These are phyloP conservation scores for Sebastes kiyomatsui DNA, from an alignment of 2,797 vertebrate genomes.

Conservation along the genomic window DNA sequence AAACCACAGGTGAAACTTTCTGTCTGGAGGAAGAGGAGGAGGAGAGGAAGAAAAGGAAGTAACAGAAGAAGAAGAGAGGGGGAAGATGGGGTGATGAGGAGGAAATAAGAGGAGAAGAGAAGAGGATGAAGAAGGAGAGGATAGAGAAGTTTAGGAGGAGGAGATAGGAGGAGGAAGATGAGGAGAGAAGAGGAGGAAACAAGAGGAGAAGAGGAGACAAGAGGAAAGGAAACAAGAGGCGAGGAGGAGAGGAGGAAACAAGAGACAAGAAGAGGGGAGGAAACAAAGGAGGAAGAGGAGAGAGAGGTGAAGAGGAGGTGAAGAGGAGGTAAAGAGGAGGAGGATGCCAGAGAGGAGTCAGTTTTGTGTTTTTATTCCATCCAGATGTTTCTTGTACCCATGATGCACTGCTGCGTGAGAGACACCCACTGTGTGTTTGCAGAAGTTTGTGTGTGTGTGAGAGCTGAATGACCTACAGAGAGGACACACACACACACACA, in stretches of 20 bases:
- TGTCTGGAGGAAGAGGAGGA: not conserved
- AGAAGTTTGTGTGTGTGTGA: not conserved
- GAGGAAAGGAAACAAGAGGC: too few relatives aligned
- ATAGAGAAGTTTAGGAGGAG: not conserved
- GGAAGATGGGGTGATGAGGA: too few relatives aligned
- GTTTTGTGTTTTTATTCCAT: not conserved
- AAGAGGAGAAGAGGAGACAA: not conserved
- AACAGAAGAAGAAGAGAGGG: not conserved
- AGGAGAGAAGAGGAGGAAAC: not conserved
- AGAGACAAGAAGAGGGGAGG: too few relatives aligned
- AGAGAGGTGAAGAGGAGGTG: not conserved
- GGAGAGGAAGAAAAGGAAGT: not conserved
- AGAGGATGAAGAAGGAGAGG: not conserved
- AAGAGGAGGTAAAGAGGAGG: not conserved
- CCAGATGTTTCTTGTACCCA: constrained; percentile 26
- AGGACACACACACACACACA: not conserved
- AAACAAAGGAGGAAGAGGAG: too few relatives aligned
- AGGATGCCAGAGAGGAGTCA: not conserved
- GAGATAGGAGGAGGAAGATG: not conserved
- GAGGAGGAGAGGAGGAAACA: too few relatives aligned
- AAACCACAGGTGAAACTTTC: constrained; percentile 53
- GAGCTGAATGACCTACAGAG: not conserved
- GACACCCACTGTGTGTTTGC: not conserved
- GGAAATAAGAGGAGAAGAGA: too few relatives aligned
- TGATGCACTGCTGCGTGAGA: constrained; percentile 4